Conservation (phyloP, 2,888 invertebrate genomes). For the Penaeus monodon region DNA sequence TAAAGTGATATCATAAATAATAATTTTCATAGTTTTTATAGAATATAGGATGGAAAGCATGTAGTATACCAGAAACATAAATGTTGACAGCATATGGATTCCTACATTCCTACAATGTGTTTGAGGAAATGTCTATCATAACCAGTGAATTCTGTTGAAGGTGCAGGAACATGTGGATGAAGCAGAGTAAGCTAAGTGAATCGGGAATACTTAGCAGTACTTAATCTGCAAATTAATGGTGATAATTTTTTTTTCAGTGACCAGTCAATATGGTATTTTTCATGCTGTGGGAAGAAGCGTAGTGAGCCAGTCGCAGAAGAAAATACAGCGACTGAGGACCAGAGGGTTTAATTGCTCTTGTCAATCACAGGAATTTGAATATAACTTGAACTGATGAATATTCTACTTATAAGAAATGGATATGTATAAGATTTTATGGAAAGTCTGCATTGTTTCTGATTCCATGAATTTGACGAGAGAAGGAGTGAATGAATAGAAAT, state of each 20-base stretch:
- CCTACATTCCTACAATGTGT: not conserved
- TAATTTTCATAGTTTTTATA: too few relatives aligned
- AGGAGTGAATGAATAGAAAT: too few relatives aligned
- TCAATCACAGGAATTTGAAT: not conserved
- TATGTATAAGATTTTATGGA: not conserved
- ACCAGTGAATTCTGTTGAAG: too few relatives aligned
- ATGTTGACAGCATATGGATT: too few relatives aligned
- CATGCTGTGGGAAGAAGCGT: conserved; percentile 23
- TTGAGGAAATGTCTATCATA: not conserved
- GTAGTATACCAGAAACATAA: too few relatives aligned
- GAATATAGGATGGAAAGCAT: too few relatives aligned
- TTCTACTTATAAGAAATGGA: not conserved
- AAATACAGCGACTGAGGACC: conserved; percentile 12
- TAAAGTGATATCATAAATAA: too few relatives aligned
- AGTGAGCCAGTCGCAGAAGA: not conserved
- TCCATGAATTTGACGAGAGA: too few relatives aligned
- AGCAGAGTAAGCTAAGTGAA: too few relatives aligned
- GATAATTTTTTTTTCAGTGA: conserved; percentile 38
- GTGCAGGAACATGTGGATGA: too few relatives aligned
- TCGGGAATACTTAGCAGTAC: too few relatives aligned
- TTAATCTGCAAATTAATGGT: not conserved
- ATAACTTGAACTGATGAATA: not conserved
- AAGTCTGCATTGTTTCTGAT: too few relatives aligned
- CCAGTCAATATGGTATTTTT: conserved; percentile 50
- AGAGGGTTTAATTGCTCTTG: not conserved